Base-by-base conservation (phyloP, 2,113 vertebrate genomes). In the Sorex araneus region DNA sequence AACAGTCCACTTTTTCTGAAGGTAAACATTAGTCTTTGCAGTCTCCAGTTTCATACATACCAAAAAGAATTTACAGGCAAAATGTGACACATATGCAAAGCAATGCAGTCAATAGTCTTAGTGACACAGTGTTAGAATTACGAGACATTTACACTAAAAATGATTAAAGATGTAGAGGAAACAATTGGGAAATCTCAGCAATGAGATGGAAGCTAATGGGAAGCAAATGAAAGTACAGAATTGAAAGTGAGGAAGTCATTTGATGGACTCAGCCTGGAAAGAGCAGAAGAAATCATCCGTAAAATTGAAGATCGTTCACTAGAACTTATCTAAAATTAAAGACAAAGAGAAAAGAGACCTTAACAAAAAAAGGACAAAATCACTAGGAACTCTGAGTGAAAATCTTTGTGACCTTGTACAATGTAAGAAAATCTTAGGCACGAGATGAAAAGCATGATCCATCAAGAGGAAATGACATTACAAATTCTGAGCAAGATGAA, bases 171-270 rank as follows among this genome's bases (percentile, higher is more conserved):
- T 36, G 34, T 36, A 73, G 10, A 12, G 34, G 34, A 73, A 73
- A 23, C 8, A 73, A 21, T 27, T 1, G 71, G 47, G 19, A 77
- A 40, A 71, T 60, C 71, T 81, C 30, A 81, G 23, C 34, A 81
- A 28, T 70, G 15, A 89, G 34, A 34, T 71, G 30, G 11, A 81
- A 81, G 67, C 4, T 10, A 54, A 63, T 64, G 50, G 36, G 11
- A 66, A 75, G 69, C 7, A 90, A 83, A 66, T 63, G 2, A 57
- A 89, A 89, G 80, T 45, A 89, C 54, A 32, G 30, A 67, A 75
- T 90, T 27, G 30, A 60, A 90, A 76, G 40, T 32, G 28, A 81
- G 64, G 34, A 83, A 74, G 81, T 74, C 32, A 47, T 83, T 73
- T 50, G 19, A n/a, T 34, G n/a, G 40, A 60, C 6, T 47, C 66